phyloP scores from a whole-genome alignment of 2,888 invertebrate genomes.

The Icerya purchasi region DNA sequence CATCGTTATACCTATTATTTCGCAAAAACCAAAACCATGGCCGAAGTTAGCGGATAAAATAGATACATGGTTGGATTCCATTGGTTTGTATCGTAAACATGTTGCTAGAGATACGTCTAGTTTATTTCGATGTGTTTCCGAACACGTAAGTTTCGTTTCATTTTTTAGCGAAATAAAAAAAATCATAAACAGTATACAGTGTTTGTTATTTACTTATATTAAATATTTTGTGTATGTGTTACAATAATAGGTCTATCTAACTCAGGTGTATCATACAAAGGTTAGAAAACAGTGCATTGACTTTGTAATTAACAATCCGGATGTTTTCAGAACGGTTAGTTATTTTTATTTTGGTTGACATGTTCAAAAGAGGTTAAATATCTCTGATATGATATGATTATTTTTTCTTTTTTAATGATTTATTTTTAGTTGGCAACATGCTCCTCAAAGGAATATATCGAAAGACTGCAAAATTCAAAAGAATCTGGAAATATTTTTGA shows the following conservation, averaged over 20 bases:
- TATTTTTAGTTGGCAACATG: conserved; percentile 18
- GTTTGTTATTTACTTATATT: no score
- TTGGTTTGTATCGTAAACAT: conserved; percentile 67
- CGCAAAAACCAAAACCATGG: conserved; percentile 3
- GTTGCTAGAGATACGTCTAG: conserved; percentile 73
- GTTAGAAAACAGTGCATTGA: conserved; percentile 51
- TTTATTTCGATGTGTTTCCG: conserved; percentile 69
- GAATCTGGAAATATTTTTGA: conserved; percentile 47
- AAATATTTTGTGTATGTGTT: no score
- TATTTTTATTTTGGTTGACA: background rate
- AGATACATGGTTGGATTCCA: conserved; percentile 57
- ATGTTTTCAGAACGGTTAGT: conserved; percentile 16
- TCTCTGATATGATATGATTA: background rate
- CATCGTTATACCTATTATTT: background rate
- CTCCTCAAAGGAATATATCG: conserved; percentile 42
- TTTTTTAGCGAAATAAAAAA: conserved; percentile 9
- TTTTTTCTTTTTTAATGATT: background rate
- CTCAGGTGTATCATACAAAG: conserved; percentile 48
- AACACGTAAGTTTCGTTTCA: conserved; percentile 36
- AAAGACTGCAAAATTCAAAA: conserved; percentile 43
- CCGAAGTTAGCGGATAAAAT: conserved; percentile 22
- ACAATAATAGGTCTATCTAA: conserved; percentile 31
- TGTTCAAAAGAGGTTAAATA: background rate
- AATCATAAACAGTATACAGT: no score
- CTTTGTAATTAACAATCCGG: conserved; percentile 31